Evolutionary conservation across 2,797 vertebrate species (phyloP).

Genomic region (Clamator glandarius): DNA sequence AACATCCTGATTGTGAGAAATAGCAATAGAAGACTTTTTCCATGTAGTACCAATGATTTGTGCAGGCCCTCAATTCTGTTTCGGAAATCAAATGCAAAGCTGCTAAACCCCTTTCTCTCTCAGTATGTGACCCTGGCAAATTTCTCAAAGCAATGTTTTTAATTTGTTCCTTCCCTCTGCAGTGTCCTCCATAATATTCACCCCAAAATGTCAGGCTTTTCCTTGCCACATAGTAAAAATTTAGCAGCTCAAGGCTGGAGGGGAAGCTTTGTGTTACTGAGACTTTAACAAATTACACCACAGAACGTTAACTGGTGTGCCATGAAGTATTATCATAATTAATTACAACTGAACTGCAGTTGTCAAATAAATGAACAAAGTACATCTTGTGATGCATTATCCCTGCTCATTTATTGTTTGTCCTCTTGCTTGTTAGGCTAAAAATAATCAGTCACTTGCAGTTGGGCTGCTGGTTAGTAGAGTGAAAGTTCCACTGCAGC

Average conservation of each 20-base stretch:
- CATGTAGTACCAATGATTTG: fast-evolving
- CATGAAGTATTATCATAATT: conserved; percentile 51
- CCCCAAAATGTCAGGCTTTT: not conserved
- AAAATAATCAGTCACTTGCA: conserved; percentile 30
- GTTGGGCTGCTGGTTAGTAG: not conserved
- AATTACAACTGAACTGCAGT: conserved; percentile 55
- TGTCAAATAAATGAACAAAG: conserved; percentile 57
- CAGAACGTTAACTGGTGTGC: not conserved
- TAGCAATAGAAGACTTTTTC: not conserved
- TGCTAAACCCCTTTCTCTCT: not conserved
- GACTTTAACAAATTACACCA: conserved; percentile 13
- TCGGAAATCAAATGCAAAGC: not conserved
- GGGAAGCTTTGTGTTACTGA: not conserved
- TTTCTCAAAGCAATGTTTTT: not conserved
- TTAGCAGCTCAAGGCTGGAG: not conserved
- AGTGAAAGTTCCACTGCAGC: not conserved
- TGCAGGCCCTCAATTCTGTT: fast-evolving
- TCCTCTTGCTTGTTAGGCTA: conserved; percentile 23
- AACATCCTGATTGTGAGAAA: fast-evolving
- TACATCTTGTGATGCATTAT: conserved; percentile 41
- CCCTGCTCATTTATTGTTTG: conserved; percentile 40
- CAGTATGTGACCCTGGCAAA: not conserved
- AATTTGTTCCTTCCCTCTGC: not conserved
- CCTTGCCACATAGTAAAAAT: not conserved
- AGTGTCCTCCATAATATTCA: not conserved